Percentiles rank a stretch among this genome's conserved stretches.
phyloP scores from a whole-genome alignment of 2,113 vertebrate genomes.

The Mus spicilegus region DNA sequence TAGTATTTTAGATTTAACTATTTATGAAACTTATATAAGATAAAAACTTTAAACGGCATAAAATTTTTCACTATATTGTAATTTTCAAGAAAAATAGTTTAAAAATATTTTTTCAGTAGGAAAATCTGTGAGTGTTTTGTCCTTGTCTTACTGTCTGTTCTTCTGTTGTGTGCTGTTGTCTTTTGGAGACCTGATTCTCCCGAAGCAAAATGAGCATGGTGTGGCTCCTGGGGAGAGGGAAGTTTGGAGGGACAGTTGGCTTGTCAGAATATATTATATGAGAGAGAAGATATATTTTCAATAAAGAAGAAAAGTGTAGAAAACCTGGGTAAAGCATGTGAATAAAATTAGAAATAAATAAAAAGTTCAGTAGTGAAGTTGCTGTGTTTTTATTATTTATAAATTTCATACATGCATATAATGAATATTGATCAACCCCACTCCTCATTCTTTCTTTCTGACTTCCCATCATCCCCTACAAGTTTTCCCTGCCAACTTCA shows the following conservation, averaged over 20 bases:
- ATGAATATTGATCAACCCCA: not conserved
- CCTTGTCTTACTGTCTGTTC: not conserved
- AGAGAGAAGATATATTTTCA: not conserved
- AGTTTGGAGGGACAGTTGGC: not conserved
- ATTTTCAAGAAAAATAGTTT: not conserved
- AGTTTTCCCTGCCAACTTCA: not conserved
- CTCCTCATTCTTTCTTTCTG: not conserved
- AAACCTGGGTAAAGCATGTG: not conserved
- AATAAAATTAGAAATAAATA: not conserved
- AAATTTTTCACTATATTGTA: not conserved
- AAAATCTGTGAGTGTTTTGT: not conserved
- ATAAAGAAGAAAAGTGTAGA: not conserved
- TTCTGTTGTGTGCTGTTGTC: not conserved
- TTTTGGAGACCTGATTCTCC: not conserved
- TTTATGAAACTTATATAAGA: not conserved
- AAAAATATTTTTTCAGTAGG: not conserved
- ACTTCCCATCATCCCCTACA: not conserved
- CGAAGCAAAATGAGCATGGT: not conserved
- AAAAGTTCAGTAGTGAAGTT: not conserved
- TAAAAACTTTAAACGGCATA: not conserved
- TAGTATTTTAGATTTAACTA: not conserved
- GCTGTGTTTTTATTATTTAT: not conserved
- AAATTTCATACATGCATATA: not conserved
- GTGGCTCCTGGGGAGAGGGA: too few relatives aligned
- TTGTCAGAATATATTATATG: too few relatives aligned